Conservation (phyloP, 2,113 vertebrate genomes). For the Pseudois nayaur region DNA sequence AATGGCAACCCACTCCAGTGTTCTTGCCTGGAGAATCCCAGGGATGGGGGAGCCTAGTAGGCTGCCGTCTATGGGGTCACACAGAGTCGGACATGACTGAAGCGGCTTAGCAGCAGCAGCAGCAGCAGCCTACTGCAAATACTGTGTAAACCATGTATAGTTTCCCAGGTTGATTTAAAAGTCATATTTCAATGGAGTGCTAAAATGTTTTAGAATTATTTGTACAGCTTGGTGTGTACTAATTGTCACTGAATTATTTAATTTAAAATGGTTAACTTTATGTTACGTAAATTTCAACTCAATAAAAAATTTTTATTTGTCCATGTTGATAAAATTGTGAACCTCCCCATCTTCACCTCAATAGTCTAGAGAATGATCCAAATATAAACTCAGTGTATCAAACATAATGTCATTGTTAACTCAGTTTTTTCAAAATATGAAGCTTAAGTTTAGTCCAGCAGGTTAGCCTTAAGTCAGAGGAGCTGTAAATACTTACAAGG, state of each 20-base stretch:
- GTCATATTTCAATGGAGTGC: neutral
- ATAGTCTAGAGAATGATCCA: neutral
- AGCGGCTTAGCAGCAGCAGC: too few species aligned
- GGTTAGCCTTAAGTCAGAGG: neutral
- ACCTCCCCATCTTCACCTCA: neutral
- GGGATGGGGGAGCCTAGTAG: too few species aligned
- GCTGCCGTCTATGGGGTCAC: too few species aligned
- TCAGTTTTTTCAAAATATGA: neutral
- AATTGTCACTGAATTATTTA: neutral
- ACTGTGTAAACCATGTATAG: neutral
- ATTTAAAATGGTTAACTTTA: constrained; percentile 5
- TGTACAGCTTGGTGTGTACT: neutral
- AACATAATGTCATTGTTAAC: neutral
- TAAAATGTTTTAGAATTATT: neutral
- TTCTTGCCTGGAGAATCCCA: too few species aligned
- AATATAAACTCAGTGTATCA: neutral
- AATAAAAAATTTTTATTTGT: neutral
- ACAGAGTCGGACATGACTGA: too few species aligned
- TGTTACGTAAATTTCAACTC: neutral
- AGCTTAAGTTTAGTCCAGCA: neutral
- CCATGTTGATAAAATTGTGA: neutral
- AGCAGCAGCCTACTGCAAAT: neutral
- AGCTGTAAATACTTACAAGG: neutral
- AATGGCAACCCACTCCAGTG: too few species aligned
- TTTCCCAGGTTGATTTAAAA: neutral